These are phyloP conservation scores for Ctenosaura bakeri DNA, from an alignment of 2,797 vertebrate genomes.

Conservation along the genomic window DNA sequence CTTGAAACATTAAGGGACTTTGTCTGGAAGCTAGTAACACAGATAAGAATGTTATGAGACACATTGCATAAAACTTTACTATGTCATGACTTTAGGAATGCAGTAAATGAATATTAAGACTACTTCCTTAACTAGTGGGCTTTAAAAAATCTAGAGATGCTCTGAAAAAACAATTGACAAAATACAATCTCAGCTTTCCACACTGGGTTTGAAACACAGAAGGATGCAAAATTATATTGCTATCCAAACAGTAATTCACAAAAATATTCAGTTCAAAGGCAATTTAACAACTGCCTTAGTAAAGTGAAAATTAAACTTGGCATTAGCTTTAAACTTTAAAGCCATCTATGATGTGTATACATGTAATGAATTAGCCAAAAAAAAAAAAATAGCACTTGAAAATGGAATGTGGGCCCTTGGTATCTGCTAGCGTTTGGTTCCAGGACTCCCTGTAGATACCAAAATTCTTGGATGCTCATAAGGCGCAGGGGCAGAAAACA, in stretches of 20 bases:
- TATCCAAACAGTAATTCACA: not conserved
- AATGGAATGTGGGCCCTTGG: not conserved
- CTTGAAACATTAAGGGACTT: constrained; percentile 49
- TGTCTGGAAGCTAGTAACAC: constrained; percentile 21
- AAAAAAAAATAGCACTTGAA: not conserved
- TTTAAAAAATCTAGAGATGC: not conserved
- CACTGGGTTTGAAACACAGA: not conserved
- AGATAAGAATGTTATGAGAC: not conserved
- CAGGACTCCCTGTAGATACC: too few relatives aligned
- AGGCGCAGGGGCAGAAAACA: not conserved
- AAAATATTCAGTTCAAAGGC: not conserved
- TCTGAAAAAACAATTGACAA: not conserved
- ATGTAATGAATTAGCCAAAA: not conserved
- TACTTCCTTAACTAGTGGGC: not conserved
- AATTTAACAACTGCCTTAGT: not conserved
- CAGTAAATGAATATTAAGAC: not conserved
- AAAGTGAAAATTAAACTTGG: not conserved
- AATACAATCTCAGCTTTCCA: not conserved
- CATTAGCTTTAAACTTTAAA: constrained; percentile 13
- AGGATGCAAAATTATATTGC: not conserved
- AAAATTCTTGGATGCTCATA: too few relatives aligned
- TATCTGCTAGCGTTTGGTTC: too few relatives aligned
- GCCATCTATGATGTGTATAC: not conserved
- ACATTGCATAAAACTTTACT: not conserved
- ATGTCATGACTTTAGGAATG: not conserved